Evolutionary conservation across 2,113 vertebrate species (phyloP), one percentile per base, ranked within the genome.

Genomic region (Ameiurus melas): DNA sequence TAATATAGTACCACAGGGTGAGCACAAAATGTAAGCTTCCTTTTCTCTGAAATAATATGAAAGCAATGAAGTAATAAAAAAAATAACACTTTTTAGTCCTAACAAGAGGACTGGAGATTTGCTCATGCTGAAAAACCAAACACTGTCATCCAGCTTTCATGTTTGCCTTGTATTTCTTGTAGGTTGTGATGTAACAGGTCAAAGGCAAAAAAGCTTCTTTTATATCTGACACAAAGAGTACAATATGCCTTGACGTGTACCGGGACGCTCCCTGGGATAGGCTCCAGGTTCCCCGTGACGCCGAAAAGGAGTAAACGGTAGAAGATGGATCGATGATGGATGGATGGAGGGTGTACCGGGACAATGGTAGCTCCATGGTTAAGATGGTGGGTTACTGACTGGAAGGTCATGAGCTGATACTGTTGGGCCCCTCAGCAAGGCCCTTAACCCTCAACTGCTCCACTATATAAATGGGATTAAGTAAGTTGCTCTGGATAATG

Each of bases 1-100:
- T 85, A 75, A 85, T 85, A 73, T n/a, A 85, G 51, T 57, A 62
- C 47, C 66, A 71, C 66, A 20, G 43, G 39, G 51, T 14, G 47
- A 70, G 47, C 6, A 33, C 60, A 70, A 68, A 58, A 13, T 20
- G 14, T 47, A 30, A 55, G n/a, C 53, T 57, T 47, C 30, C 7
- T 22, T 81, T 58, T 36, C 53, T 57, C 30, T 81, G 55, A 81
- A 81, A 36, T 81, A 81, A 22, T 81, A 81, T 58, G 19, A 81
- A 81, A 30, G n/a, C 9, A 58, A 81, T 81, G 58, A 81, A 81
- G 30, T 81, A 47, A 47, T 47, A 47, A 47, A 47, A 47, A 47
- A 47, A 1, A 36, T 20, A 81, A 81, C 30, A 81, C 8, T 36
- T 81, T 81, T 81, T 36, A 80, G 51, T 80, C 51, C n/a, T 80